Evolutionary conservation across 2,888 invertebrate genomes (phyloP), one percentile per base, ranked within the genome.

Genomic region (Sarcophaga subvicina): DNA sequence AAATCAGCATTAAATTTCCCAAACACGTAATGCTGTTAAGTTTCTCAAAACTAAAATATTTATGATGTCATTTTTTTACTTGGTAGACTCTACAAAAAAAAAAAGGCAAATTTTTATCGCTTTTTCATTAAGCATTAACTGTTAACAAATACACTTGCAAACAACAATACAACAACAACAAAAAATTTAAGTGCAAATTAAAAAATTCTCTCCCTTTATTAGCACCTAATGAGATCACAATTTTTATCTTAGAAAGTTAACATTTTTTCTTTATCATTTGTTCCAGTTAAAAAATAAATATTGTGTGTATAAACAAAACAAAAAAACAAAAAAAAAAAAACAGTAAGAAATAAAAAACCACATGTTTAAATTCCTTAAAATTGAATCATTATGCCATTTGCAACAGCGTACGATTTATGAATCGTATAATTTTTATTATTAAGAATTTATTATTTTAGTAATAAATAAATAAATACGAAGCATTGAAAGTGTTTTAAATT

Each of bases 61-160:
- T 67, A 81, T 82, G 81, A 82, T 76, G 81, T 82, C 81, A 82
- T 82, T 64, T 82, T 14, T 64, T 2, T 11, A 63, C n/a, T 54
- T 22, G 37, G 8, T 37, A 37, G 69, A 14, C 62, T 69, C 59
- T 81, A 62, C 47, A 64, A 27, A 27, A 27, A 25, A 25, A 25
- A 25, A 71, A 70, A 70, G 59, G 67, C 54, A 76, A 76, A 81
- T 45, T 76, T 54, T 54, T 76, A 80, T 73, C 80, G 76, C 76
- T 76, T 63, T 76, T 82, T 76, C 60, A 76, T 70, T 76, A 54
- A 45, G n/a, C 8, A 63, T 76, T 20, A 54, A 76, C 63, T 76
- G 69, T 69, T 81, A 72, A 45, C 66, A 45, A 67, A 37, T 10
- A n/a, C 37, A 45, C 37, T 67, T 17, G 69, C 49, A n/a, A 6